Base-by-base conservation (phyloP, 2,888 invertebrate species). In the Dynastes grantii region DNA sequence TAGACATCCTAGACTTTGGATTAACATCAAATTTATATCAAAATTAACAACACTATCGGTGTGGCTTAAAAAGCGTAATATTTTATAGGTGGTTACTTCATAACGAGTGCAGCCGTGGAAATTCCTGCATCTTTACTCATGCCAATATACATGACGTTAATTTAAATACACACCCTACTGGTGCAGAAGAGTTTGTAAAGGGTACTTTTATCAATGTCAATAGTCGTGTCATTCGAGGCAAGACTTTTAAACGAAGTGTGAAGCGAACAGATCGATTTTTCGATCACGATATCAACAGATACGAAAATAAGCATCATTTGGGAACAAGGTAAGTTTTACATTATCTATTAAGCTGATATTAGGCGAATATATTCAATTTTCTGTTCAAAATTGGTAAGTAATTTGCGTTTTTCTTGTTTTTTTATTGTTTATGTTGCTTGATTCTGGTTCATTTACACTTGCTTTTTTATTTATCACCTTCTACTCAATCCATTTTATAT, bases 71-170 rank as follows among this genome's bases (percentile, higher is more conserved):
- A 40, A n/a, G 53, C 16, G 16, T 55, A 16, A 40, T 77, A 11
- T 77, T 79, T 79, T 79, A 68, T 77, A 79, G 79, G 77, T 79
- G 65, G 65, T 68, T 79, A 53, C 79, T 79, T 65, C 77, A 77
- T 55, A 79, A 79, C 49, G 77, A 77, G 5, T 79, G 79, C 58
- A 79, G 67, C 37, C 79, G 79, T 51, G 79, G 79, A 65, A 73
- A 40, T 49, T 63, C 73, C 6, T 79, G 79, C 73, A 77, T 79
- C 58, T 79, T 79, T 55, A 77, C 71, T 13, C 79, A 79, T 37
- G 79, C 79, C 22, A 73, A 61, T 29, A 65, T 73, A 55, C 70
- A 70, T 9, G 79, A 79, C 9, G 77, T 79, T 37, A 71, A 77
- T 49, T 67, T 77, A 53, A 71, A 71, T 61, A 58, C 73, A 22